Evolutionary conservation across 2,113 vertebrate species (phyloP).

Genomic region (Cebus imitator): DNA sequence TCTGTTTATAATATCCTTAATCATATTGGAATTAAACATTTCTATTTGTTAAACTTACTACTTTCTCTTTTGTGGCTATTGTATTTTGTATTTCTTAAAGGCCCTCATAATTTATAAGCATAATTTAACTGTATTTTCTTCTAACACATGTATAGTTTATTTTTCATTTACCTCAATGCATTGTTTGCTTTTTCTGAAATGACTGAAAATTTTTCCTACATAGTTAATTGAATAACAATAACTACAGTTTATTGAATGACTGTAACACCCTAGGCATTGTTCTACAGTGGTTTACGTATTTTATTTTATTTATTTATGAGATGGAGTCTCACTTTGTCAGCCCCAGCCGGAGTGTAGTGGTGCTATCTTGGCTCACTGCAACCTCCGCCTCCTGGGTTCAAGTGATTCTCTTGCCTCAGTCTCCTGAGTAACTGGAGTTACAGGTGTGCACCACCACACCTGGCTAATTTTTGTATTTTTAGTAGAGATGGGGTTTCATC

Average conservation of each 20-base stretch:
- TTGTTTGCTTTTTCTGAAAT: not conserved
- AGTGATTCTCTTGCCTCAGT: too few species aligned
- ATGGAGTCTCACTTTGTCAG: too few species aligned
- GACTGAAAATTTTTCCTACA: not conserved
- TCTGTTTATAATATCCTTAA: not conserved
- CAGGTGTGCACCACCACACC: too few species aligned
- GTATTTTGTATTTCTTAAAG: constrained; percentile 13
- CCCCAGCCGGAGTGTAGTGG: too few species aligned
- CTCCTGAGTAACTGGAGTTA: too few species aligned
- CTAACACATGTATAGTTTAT: constrained; percentile 3
- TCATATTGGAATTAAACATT: not conserved
- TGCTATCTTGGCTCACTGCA: too few species aligned
- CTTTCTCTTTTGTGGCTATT: constrained; percentile 14
- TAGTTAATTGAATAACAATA: not conserved
- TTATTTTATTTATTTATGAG: too few species aligned
- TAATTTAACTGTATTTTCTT: not conserved
- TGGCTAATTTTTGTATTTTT: too few species aligned
- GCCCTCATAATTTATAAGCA: not conserved
- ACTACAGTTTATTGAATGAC: not conserved
- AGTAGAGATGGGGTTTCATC: too few species aligned
- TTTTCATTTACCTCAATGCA: constrained; percentile 33
- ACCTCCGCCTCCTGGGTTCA: too few species aligned
- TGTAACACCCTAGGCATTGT: not conserved
- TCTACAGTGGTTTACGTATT: not conserved
- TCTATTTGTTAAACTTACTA: constrained; percentile 9